Evolutionary conservation across 2,797 vertebrate genomes (phyloP).

Genomic region (Borostomias antarcticus): DNA sequence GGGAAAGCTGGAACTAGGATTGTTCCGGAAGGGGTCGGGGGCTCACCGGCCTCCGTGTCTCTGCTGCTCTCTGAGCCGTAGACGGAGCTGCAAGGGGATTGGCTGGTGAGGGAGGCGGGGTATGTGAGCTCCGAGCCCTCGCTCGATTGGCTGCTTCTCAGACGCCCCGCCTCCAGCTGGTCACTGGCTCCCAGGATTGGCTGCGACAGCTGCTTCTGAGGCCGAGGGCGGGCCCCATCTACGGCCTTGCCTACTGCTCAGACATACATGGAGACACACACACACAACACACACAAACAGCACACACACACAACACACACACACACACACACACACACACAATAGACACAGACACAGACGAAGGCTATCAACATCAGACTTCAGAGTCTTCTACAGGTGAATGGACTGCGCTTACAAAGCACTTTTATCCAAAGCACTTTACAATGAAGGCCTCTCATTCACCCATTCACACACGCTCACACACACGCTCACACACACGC

Average conservation of each 20-base stretch:
- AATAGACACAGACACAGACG: not conserved
- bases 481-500: conserved; percentile 27
- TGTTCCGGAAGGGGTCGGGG: not conserved
- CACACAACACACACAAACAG: not conserved
- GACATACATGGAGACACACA: conserved; percentile 34
- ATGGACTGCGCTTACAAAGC: no score
- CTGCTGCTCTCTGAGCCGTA: conserved; percentile 77
- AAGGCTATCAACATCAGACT: no score
- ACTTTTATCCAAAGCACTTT: no score
- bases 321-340: not conserved
- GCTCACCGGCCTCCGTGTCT: conserved; percentile 83
- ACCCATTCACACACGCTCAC: no score
- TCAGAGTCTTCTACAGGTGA: no score
- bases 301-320: not conserved
- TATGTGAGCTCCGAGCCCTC: conserved; percentile 83
- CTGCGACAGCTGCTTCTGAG: conserved; percentile 88
- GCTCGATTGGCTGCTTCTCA: conserved; percentile 82
- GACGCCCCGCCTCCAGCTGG: conserved; percentile 77
- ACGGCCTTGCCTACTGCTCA: conserved; percentile 83
- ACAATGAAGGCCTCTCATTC: no score
- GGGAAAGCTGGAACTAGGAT: no score
- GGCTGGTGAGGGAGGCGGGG: conserved; percentile 69
- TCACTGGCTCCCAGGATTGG: conserved; percentile 81
- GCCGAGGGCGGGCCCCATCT: conserved; percentile 84
- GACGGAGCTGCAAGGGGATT: conserved; percentile 67